Evolutionary conservation across 1,140 invertebrate species (phyloP), one percentile per base, ranked within the genome.

Genomic region (Lepidotrigona ventralis): DNA sequence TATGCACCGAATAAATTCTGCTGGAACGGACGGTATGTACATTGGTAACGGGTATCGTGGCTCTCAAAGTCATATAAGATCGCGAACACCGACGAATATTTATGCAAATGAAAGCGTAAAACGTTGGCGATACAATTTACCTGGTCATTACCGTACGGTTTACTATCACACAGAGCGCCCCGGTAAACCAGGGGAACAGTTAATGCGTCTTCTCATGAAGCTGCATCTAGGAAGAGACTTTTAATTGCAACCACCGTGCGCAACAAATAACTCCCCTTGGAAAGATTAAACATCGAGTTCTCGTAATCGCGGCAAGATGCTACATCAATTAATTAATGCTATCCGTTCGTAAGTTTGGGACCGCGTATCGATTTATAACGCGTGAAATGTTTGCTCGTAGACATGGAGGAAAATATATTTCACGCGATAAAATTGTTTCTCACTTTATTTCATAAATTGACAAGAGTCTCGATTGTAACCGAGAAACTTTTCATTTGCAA

Each of bases 41-140:
- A 58, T 29, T 39, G 69, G 33, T 81, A 69, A 70, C 66, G 56
- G n/a, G 46, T 66, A 23, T 79, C 72, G 74, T 39, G 58, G 69
- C 68, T 76, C 58, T 56, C 66, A 6, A n/a, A 76, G 60, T 79
- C 78, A 39, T 76, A 71, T 54, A 60, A 75, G 83, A 81, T 74
- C 72, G 64, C 69, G 39, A 51, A 75, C 70, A 76, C 26, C 56
- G 53, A 81, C 76, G 83, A 81, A 88, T 88, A 85, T 88, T 88
- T 88, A 88, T 88, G 87, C 68, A 88, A 88, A 88, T 88, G 64
- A 69, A 79, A 88, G 86, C 53, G 82, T 85, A 82, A 87, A 85
- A 88, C 79, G 72, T 39, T 79, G 66, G 54, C 79, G 79, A 80
- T 54, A 77, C 83, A 79, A 79, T 83, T 85, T 87, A 87, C 76